These are phyloP conservation scores for Digitonthophagus gazella DNA, from an alignment of 2,888 invertebrate species.

Conservation along the genomic window DNA sequence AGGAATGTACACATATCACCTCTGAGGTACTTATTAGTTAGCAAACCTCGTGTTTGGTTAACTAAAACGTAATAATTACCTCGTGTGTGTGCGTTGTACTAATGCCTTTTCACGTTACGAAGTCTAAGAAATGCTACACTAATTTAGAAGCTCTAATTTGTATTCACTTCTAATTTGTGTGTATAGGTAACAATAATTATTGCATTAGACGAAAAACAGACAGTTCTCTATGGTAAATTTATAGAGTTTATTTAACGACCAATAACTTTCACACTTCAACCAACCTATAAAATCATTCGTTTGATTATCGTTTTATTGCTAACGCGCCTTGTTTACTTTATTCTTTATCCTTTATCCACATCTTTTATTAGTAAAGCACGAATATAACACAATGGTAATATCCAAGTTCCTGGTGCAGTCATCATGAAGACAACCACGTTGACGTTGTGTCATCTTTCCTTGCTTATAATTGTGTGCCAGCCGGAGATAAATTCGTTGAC, in stretches of 20 bases:
- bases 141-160: conserved; percentile 29
- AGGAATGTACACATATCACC: not conserved
- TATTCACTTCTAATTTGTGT: conserved; percentile 37
- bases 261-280: not conserved
- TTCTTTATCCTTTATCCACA: too few species aligned
- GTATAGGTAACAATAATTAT: conserved; percentile 37
- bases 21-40: conserved; percentile 1
- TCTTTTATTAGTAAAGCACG: too few species aligned
- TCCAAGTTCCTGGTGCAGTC: conserved; percentile 26
- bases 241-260: too few species aligned
- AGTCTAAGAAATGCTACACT: conserved; percentile 28
- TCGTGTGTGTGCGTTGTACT: conserved; percentile 13
- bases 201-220: conserved; percentile 40
- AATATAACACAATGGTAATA: conserved; percentile 40
- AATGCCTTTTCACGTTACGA: conserved; percentile 30
- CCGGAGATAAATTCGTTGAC: conserved; percentile 48
- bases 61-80: conserved; percentile 27
- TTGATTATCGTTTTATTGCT: not conserved
- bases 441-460: conserved; percentile 43
- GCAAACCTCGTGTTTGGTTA: conserved; percentile 20
- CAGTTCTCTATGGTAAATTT: too few species aligned
- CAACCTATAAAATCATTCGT: not conserved
- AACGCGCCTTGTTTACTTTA: not conserved
- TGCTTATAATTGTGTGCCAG: conserved; percentile 47
- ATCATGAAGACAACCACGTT: not conserved